Base-by-base conservation (phyloP, 2,797 vertebrate species). In the Parauchenoglanis ngamensis region DNA sequence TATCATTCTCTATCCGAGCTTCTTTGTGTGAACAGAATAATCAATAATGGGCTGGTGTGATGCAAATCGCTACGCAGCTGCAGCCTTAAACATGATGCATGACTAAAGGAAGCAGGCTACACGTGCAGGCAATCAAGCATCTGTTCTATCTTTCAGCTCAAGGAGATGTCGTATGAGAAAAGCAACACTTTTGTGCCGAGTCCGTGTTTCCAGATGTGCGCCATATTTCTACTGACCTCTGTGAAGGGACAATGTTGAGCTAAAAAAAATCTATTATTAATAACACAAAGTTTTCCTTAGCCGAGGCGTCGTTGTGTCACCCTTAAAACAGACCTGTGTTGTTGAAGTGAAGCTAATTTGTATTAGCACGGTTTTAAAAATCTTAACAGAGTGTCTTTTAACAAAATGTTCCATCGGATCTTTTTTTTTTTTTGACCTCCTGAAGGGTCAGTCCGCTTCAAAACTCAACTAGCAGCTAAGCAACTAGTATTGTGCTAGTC, bases 131-230 rank as follows among this genome's bases (percentile, higher is more conserved):
- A 72, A 40, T 44, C 68, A 72, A 73, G 8, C 70, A 73, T 46
- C 70, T 25, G 70, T 73, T 40, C 40, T 73, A 4, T 73, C 40
- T 73, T 46, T 46, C 70, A 70, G 17, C 28, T 19, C 7, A 70
- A 70, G 17, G 31, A 40, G 67, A 70, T 35, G 28, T 17, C 15
- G 67, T 70, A 40, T 40, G 21, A 21, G 67, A 70, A 70, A 70
- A 70, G 31, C 67, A 23, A 21, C 15, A 73, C 68, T 70, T 21
- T 40, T 31, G 31, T 68, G 13, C 15, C 15, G 15, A 70, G 8
- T 23, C 21, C 21, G 56, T 61, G 31, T 68, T 87, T 90, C 85
- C 90, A 89, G 90, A 88, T 89, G 88, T 89, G 73, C 70, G 31
- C 25, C 46, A 4, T 78, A 46, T 87, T 85, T 28, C 13, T 19